Evolutionary conservation across 2,888 invertebrate genomes (phyloP).

Genomic region (Antitype chi): DNA sequence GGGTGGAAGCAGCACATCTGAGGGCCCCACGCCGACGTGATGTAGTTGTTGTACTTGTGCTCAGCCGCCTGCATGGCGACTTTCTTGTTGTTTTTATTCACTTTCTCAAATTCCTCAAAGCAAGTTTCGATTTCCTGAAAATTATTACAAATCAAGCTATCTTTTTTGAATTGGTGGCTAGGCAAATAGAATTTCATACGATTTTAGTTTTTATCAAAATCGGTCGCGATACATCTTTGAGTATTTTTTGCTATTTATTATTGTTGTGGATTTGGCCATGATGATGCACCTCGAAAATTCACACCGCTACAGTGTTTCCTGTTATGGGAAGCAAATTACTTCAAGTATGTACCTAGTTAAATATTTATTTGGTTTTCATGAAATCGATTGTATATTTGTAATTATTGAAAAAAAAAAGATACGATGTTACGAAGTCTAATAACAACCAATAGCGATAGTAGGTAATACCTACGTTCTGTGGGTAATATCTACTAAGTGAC

Average conservation of each 20-base stretch:
- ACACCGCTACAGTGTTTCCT: neutral
- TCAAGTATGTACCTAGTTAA: neutral
- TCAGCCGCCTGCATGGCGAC: constrained; percentile 58
- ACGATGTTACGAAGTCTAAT: neutral
- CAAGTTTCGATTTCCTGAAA: constrained; percentile 59
- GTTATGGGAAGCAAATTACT: neutral
- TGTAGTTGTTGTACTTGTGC: constrained; percentile 57
- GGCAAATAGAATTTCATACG: neutral
- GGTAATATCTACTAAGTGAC: no score
- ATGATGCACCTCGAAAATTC: neutral
- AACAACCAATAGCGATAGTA: neutral
- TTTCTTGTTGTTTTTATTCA: constrained; percentile 62
- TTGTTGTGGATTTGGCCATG: neutral
- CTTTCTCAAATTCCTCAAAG: constrained; percentile 47
- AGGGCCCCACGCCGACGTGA: constrained; percentile 59
- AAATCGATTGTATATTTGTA: neutral
- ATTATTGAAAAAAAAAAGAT: neutral
- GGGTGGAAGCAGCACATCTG: constrained; percentile 63
- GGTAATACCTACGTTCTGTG: no score
- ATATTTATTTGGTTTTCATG: neutral
- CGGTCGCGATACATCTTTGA: neutral
- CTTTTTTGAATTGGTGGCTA: neutral
- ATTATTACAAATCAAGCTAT: neutral
- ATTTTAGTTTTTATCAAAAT: neutral
- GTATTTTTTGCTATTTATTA: neutral